Base-by-base conservation (phyloP, 2,888 invertebrate genomes). In the Drosophila incognita region DNA sequence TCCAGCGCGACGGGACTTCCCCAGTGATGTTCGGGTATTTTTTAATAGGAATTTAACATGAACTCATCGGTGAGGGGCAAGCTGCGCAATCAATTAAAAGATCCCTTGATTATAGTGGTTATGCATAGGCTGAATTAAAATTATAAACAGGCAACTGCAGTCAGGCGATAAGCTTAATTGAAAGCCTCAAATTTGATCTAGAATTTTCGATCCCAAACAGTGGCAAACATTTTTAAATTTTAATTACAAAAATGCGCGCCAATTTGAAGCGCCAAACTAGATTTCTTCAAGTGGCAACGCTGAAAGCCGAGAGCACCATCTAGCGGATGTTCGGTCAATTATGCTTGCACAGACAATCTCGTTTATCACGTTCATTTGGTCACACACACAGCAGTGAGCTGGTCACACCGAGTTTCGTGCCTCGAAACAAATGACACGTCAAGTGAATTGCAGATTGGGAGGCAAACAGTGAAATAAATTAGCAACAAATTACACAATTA, bases 401-500 rank as follows among this genome's bases (percentile, higher is more conserved):
- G 77, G 77, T 54, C 77, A 79, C 80, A 79, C 64, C 21, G 38
- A 48, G 31, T 21, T 56, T 53, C 54, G 31, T 62, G 62, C 42
- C 38, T 10, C 64, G 70, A 79, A 68, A 80, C 68, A 76, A 79
- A 76, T 79, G 78, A 79, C 78, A 79, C 78, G 78, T 79, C 78
- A 76, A 79, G 78, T 79, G 62, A 78, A 76, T 71, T 68, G 52
- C 61, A 58, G 66, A 54, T 80, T 60, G 60, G 60, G 49, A 62
- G 52, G 33, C 60, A 63, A 75, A 76, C 49, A 80, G 51, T 65
- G 56, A 76, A 69, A 54, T 69, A 76, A 76, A 63, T 69, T 62
- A 53, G 46, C 56, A 40, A 40, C 36, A 61, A 79, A 75, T 71
- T 73, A 71, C 38, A 83, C 72, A 72, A 75, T 33, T 51, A 42